Conservation (phyloP, 1,140 invertebrate genomes). For the Camponotus vicinus region DNA sequence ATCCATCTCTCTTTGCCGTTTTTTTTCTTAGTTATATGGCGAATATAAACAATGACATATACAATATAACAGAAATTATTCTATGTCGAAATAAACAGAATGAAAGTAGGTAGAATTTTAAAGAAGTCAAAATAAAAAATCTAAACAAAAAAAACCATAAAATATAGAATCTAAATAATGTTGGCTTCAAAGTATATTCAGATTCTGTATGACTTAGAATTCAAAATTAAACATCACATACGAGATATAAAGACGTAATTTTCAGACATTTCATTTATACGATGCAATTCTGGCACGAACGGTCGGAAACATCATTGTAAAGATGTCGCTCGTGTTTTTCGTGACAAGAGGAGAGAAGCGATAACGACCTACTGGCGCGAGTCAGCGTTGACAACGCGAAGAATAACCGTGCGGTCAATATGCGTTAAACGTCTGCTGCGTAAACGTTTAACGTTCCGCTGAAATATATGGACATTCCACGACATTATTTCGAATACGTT, state of each 20-base stretch:
- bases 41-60: slow-evolving; percentile 48
- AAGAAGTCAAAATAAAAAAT: neutral
- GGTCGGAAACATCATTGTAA: neutral
- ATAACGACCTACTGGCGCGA: slow-evolving; percentile 58
- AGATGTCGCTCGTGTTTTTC: slow-evolving; percentile 46
- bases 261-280: neutral
- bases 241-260: neutral
- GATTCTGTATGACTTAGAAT: neutral
- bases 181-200: neutral
- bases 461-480: slow-evolving; percentile 70
- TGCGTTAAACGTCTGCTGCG: slow-evolving; percentile 61
- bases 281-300: neutral
- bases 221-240: neutral
- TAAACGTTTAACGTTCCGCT: slow-evolving; percentile 67
- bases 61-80: slow-evolving; percentile 3
- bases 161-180: neutral
- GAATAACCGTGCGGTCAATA: slow-evolving; percentile 72
- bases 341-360: slow-evolving; percentile 17
- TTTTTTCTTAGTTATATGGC: slow-evolving; percentile 69
- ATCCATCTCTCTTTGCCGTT: slow-evolving; percentile 74
- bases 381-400: slow-evolving; percentile 67
- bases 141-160: neutral
- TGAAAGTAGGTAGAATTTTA: neutral
- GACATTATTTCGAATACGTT: slow-evolving; percentile 70
- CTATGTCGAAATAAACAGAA: neutral